Base-by-base conservation (phyloP, 2,113 vertebrate genomes). In the Lampris megalopsis region DNA sequence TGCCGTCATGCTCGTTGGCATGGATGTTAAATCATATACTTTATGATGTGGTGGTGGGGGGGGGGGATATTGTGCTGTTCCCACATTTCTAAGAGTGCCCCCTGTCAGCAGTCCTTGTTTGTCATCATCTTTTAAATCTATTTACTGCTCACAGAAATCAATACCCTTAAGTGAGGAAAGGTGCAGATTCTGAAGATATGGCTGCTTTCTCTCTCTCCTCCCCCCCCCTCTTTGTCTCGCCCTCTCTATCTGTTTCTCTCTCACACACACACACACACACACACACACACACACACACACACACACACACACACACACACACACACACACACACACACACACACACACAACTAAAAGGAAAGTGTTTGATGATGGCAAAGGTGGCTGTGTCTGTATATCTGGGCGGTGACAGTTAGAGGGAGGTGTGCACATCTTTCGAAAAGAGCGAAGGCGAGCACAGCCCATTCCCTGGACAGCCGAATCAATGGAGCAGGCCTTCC, bases 51-150 rank as follows among this genome's bases (percentile, higher is more conserved):
- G 82, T 66, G 24, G 24, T 24, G 24, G 24, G 24, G 24, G 24
- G n/a, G 13, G 74, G 79, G 90, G 81, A 89, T 90, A 84, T 92
- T 93, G 81, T 92, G 91, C 88, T 84, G 90, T 86, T 86, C 79
- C 86, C 84, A 92, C 88, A 90, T 92, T 91, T 90, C 88, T 88
- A 83, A 82, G 86, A 84, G 88, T 86, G 87, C 86, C 87, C 85
- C 86, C 89, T 59, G 91, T 92, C 92, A 92, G 89, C 82, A 80
- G 82, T 89, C 87, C 88, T 86, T 92, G 89, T 90, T 92, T 90
- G 90, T 91, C 91, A 91, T 92, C 92, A 90, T 94, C 89, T 91
- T 93, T 91, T 86, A 93, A 92, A 94, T 94, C 93, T 94, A 94
- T 94, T 94, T 94, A 93, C 93, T 93, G 91, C 89, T 90, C 77